phyloP scores from a whole-genome alignment of 2,113 vertebrate species.

The Limnothrissa miodon region DNA sequence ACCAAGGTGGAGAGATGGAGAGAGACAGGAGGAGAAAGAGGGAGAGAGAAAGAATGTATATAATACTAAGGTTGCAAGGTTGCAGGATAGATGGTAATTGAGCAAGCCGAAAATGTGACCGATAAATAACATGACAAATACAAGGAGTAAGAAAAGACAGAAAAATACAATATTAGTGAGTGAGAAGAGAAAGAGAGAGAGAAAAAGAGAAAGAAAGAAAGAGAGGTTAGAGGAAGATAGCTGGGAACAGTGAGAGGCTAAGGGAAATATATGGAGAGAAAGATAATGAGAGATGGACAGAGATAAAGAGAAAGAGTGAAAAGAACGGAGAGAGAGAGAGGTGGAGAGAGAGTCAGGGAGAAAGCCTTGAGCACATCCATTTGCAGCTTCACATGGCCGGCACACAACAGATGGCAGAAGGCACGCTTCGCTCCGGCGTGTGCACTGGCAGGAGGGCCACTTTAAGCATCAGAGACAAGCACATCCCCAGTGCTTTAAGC shows the following conservation, averaged over 20 bases:
- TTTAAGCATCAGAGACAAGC: background rate
- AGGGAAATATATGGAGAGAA: background rate
- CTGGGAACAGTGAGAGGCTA: no score
- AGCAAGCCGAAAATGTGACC: background rate
- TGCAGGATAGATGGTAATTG: background rate
- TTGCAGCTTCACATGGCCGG: background rate
- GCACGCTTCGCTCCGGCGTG: background rate
- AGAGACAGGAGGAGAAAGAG: background rate
- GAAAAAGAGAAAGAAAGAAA: background rate
- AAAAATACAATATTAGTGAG: background rate
- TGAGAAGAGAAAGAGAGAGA: no score
- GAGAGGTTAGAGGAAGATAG: background rate
- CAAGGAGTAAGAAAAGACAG: background rate
- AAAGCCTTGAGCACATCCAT: conserved; percentile 5
- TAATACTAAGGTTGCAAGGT: background rate
- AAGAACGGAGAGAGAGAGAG: background rate
- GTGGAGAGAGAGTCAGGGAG: background rate
- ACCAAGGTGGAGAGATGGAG: background rate
- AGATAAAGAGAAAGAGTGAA: background rate
- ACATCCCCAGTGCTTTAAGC: background rate
- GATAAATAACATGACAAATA: background rate
- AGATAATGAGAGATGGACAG: background rate
- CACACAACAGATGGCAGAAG: conserved; percentile 13
- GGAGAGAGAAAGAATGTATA: background rate
- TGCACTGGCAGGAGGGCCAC: background rate